phyloP scores from a whole-genome alignment of 2,888 invertebrate species.

The Brachyptera putata region DNA sequence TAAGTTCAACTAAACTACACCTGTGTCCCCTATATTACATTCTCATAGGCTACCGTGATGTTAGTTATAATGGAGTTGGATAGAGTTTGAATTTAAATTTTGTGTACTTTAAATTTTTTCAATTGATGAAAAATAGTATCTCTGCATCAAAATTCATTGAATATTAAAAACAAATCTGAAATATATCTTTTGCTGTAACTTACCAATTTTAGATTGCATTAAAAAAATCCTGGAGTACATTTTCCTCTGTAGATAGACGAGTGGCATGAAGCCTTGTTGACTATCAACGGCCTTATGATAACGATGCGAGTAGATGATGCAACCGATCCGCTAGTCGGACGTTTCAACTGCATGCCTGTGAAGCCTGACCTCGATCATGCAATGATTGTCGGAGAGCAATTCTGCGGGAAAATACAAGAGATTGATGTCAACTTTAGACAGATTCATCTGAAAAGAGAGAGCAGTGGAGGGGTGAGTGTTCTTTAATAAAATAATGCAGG shows the following conservation, averaged over 20 bases:
- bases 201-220: too few relatives aligned
- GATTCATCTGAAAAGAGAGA: constrained; percentile 41
- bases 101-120: too few relatives aligned
- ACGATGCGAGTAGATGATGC: constrained; percentile 47
- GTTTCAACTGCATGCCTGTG: constrained; percentile 47
- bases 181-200: too few relatives aligned
- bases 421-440: constrained; percentile 49
- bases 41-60: too few relatives aligned
- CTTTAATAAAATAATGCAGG: too few relatives aligned
- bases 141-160: too few relatives aligned
- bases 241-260: constrained; percentile 41
- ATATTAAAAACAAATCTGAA: too few relatives aligned
- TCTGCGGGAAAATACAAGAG: constrained; percentile 50
- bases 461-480: constrained; percentile 29
- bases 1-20: too few relatives aligned
- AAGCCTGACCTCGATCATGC: constrained; percentile 45
- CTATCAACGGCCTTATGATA: constrained; percentile 46
- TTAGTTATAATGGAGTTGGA: too few relatives aligned
- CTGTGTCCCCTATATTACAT: too few relatives aligned
- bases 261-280: constrained; percentile 48
- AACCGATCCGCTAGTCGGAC: constrained; percentile 37
- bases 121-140: too few relatives aligned
- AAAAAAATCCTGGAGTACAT: background rate
- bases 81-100: too few relatives aligned
- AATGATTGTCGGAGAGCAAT: constrained; percentile 47